Evolutionary conservation across 2,888 invertebrate species (phyloP).

Genomic region (Terebella lapidaria): DNA sequence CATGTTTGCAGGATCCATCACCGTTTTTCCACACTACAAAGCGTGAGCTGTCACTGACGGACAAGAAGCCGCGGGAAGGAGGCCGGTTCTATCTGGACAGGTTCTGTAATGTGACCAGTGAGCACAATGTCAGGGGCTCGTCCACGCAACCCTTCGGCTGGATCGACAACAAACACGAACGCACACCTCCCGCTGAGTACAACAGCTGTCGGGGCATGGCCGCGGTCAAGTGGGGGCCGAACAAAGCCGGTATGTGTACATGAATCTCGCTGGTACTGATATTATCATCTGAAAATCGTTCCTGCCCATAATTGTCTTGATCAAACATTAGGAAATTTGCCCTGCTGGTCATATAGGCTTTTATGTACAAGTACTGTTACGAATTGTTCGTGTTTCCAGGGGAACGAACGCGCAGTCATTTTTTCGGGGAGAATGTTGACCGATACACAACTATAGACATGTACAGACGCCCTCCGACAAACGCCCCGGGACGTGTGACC

Average conservation of each 20-base stretch:
- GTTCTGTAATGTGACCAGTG: constrained; percentile 15
- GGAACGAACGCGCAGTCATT: constrained; percentile 42
- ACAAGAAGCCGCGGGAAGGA: constrained; percentile 8
- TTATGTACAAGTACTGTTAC: too few relatives aligned
- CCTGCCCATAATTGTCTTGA: too few relatives aligned
- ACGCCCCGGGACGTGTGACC: constrained; percentile 38
- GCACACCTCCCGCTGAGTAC: constrained; percentile 37
- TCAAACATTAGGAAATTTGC: too few relatives aligned
- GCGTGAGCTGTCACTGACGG: neutral
- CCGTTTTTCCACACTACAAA: constrained; percentile 17
- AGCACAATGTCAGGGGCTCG: constrained; percentile 17
- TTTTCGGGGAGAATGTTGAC: constrained; percentile 42
- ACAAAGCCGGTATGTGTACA: constrained; percentile 42
- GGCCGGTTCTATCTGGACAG: constrained; percentile 19
- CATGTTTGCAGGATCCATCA: constrained; percentile 21
- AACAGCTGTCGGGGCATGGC: constrained; percentile 44
- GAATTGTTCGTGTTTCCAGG: too few relatives aligned
- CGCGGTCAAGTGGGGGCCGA: constrained; percentile 47
- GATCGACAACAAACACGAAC: constrained; percentile 38
- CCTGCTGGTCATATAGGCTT: too few relatives aligned
- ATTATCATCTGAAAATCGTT: too few relatives aligned
- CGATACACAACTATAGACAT: constrained; percentile 48
- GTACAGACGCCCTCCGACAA: constrained; percentile 48
- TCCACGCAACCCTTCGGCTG: constrained; percentile 11
- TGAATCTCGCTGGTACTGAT: too few relatives aligned